Conservation (phyloP, 1,140 invertebrate genomes). For the Orius insidiosus region DNA sequence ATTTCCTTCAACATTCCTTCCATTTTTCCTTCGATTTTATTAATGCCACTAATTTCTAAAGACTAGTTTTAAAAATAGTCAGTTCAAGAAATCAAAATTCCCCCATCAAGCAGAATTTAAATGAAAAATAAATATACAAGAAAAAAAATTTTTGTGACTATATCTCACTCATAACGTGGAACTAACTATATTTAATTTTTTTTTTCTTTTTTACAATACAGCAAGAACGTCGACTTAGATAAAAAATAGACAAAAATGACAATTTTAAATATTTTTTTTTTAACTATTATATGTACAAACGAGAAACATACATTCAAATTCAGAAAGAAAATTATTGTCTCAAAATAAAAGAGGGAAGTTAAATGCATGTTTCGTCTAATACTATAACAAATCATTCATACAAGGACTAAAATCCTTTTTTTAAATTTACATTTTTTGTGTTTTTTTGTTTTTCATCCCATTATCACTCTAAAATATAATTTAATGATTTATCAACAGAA, state of each 20-base stretch:
- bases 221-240: background rate
- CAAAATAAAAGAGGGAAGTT: background rate
- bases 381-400: background rate
- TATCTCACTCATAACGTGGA: background rate
- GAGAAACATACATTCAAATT: too few species aligned
- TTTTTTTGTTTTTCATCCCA: background rate
- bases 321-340: too few species aligned
- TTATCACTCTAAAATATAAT: background rate
- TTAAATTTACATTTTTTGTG: background rate
- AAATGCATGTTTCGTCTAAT: background rate
- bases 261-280: too few species aligned
- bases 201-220: background rate
- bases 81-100: slow-evolving; percentile 7
- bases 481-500: slow-evolving; percentile 1
- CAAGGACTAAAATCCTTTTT: background rate
- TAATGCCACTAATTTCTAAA: slow-evolving; percentile 8
- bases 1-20: too few species aligned
- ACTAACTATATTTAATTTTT: slow-evolving; percentile 2
- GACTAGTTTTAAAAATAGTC: slow-evolving; percentile 11
- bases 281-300: too few species aligned
- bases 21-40: background rate
- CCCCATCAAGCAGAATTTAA: background rate
- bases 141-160: background rate
- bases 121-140: background rate
- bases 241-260: slow-evolving; percentile 4